Conservation (phyloP, 2,888 invertebrate species). For the Prosopocoilus inquinatus region DNA sequence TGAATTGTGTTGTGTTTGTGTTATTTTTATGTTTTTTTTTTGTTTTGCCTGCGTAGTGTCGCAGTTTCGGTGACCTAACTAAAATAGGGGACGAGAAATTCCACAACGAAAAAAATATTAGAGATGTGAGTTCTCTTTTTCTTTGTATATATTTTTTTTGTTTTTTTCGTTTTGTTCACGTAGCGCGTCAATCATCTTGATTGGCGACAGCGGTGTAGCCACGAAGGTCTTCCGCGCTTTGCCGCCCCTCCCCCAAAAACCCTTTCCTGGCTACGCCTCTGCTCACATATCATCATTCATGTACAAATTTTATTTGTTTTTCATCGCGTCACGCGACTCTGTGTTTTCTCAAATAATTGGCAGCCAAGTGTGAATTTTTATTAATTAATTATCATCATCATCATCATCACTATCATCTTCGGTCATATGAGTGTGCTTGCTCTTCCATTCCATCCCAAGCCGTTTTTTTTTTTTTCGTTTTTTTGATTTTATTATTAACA, state of each 20-base stretch:
- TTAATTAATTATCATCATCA: no score
- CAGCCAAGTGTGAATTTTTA: no score
- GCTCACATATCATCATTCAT: no score
- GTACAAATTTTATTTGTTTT: no score
- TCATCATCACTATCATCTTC: no score
- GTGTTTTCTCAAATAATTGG: no score
- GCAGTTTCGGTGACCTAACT: slow-evolving; percentile 62
- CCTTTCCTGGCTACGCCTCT: no score
- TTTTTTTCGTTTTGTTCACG: slow-evolving; percentile 31
- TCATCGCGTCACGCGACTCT: no score
- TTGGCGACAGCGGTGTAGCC: no score
- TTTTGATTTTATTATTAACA: slow-evolving; percentile 31
- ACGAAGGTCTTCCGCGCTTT: neutral
- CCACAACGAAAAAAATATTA: slow-evolving; percentile 13
- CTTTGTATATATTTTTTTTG: slow-evolving; percentile 11
- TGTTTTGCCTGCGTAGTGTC: slow-evolving; percentile 55
- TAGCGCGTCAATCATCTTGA: slow-evolving; percentile 5
- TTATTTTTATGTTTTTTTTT: slow-evolving; percentile 13
- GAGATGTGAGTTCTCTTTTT: slow-evolving; percentile 17
- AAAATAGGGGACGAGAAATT: slow-evolving; percentile 51
- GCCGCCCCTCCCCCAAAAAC: neutral
- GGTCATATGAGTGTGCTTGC: no score
- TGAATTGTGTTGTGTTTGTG: slow-evolving; percentile 25
- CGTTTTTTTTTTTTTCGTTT: slow-evolving; percentile 32
- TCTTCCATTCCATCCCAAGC: neutral